Percentiles rank a stretch among this genome's conserved stretches.
Evolutionary conservation across 2,113 vertebrate genomes (phyloP).

Genomic region (Varanus komodoensis): DNA sequence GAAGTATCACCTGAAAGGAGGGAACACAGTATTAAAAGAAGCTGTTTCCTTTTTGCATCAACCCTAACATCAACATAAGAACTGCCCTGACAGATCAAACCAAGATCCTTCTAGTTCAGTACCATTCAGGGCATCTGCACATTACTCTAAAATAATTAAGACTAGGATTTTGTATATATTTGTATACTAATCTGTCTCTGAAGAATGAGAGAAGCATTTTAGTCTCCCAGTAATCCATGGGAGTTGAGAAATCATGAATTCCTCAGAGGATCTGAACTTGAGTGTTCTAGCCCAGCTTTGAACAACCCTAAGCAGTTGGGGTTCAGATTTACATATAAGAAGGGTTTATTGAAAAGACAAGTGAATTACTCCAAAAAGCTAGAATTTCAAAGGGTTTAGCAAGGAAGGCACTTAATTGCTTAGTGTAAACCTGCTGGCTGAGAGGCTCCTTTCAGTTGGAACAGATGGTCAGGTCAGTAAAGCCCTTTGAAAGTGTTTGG

Average conservation of each 20-base stretch:
- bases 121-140: background rate
- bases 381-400: too few relatives aligned
- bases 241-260: background rate
- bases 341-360: too few relatives aligned
- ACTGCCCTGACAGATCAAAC: background rate
- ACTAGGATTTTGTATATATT: background rate
- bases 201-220: background rate
- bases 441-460: too few relatives aligned
- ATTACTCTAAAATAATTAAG: background rate
- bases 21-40: background rate
- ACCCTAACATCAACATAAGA: background rate
- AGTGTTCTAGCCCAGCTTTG: too few relatives aligned
- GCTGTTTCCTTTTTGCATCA: background rate
- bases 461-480: too few relatives aligned
- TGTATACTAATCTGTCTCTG: background rate
- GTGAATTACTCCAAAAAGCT: too few relatives aligned
- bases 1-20: slow-evolving; percentile 55
- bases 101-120: background rate
- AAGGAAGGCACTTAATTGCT: too few relatives aligned
- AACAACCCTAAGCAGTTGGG: too few relatives aligned
- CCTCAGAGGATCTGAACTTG: background rate
- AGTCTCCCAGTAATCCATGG: background rate
- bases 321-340: too few relatives aligned
- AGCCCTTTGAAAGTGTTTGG: too few relatives aligned
- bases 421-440: too few relatives aligned